A percentile compares a stretch with the other conserved stretches of the same genome.
These are phyloP conservation scores for Leptobrachium ailaonicum DNA, from an alignment of 2,113 vertebrate species.

Conservation along the genomic window DNA sequence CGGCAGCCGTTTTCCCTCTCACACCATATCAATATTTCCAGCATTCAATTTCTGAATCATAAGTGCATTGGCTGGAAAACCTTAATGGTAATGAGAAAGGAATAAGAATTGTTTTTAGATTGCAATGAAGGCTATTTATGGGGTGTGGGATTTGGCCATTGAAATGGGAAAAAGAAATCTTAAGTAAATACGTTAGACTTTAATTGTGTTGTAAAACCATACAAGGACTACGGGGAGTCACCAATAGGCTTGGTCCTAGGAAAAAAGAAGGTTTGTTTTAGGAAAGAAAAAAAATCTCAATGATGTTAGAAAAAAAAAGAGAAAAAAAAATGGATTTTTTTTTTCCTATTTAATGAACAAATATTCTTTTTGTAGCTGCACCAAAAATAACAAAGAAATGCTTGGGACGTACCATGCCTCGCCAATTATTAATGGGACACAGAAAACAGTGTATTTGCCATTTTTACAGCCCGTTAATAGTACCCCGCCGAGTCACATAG, in stretches of 20 bases:
- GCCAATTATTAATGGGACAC: neutral
- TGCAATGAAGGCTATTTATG: constrained; percentile 41
- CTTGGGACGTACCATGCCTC: neutral
- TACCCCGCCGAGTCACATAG: neutral
- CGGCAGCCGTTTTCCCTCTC: constrained; percentile 9
- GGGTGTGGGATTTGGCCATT: constrained; percentile 42
- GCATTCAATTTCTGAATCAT: constrained; percentile 21
- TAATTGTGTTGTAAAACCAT: constrained; percentile 42
- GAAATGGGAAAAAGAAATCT: constrained; percentile 41
- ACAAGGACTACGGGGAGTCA: constrained; percentile 14
- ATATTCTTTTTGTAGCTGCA: constrained; percentile 35
- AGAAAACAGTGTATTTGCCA: neutral
- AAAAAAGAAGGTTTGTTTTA: constrained; percentile 2
- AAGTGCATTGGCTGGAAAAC: neutral
- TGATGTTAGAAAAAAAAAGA: neutral
- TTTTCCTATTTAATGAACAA: constrained; percentile 14
- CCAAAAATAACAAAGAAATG: constrained; percentile 37
- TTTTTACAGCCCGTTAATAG: constrained; percentile 32
- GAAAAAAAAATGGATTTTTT: neutral
- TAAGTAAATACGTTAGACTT: constrained; percentile 40
- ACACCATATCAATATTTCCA: constrained; percentile 46
- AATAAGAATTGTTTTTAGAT: constrained; percentile 38
- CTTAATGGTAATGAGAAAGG: constrained; percentile 30
- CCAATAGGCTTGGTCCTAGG: neutral
- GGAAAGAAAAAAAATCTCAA: neutral